phyloP scores from a whole-genome alignment of 1,140 invertebrate species.

The Cepaea nemoralis region DNA sequence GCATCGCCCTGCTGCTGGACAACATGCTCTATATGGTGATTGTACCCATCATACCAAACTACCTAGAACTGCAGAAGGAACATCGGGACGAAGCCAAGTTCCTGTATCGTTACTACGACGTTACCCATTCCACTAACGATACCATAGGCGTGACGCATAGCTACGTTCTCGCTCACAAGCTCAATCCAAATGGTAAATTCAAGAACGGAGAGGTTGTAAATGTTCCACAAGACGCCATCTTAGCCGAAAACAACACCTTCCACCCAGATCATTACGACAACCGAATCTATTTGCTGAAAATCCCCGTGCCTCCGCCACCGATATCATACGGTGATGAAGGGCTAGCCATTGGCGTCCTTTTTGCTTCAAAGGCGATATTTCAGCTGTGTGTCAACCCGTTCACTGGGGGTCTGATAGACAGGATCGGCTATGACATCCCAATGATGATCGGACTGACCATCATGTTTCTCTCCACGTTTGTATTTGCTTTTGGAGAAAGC shows the following conservation, averaged over 20 bases:
- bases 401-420: conserved; percentile 96
- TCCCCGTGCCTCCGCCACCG: conserved; percentile 56
- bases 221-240: conserved; percentile 17
- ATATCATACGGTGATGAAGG: conserved; percentile 88
- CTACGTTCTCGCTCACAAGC: conserved; percentile 27
- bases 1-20: conserved; percentile 87
- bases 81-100: conserved; percentile 54
- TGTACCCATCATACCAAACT: conserved; percentile 98
- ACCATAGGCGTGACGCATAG: conserved; percentile 23
- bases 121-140: neutral
- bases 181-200: neutral
- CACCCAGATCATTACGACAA: conserved; percentile 32
- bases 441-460: conserved; percentile 98
- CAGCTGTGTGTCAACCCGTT: conserved; percentile 99
- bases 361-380: conserved; percentile 98
- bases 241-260: conserved; percentile 26
- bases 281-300: conserved; percentile 33
- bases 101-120: conserved; percentile 30
- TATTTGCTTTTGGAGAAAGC: conserved; percentile 97
- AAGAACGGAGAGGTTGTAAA: conserved; percentile 23
- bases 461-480: conserved; percentile 97
- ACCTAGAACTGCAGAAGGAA: conserved; percentile 86
- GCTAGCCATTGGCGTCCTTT: conserved; percentile 93
- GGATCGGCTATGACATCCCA: conserved; percentile 97
- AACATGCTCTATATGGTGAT: conserved; percentile 99